Evolutionary conservation across 35 echinoderm and acorn worm genomes (phyloP).

Genomic region (Acanthaster planci): DNA sequence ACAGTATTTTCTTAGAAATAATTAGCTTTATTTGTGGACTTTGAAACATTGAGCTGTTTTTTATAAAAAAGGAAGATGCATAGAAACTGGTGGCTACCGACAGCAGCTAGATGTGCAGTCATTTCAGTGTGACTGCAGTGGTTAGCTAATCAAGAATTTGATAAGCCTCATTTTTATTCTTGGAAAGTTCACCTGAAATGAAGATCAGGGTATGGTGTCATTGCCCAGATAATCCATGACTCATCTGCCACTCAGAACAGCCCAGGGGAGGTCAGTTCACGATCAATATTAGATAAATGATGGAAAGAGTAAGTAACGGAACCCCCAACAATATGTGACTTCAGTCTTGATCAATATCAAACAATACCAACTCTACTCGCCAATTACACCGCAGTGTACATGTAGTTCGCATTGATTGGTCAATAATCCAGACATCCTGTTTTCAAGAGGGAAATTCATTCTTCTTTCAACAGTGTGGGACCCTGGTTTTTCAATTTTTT

Average conservation of each 20-base stretch:
- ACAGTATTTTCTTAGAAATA: no score
- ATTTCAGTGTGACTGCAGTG: no score
- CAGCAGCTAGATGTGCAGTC: no score
- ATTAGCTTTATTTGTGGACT: no score
- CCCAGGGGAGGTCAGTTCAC: not conserved
- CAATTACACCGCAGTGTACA: not conserved
- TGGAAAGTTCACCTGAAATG: not conserved
- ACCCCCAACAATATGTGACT: not conserved
- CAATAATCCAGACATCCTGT: conserved; percentile 3
- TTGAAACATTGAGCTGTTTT: no score
- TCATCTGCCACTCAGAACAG: not conserved
- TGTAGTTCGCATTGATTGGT: not conserved
- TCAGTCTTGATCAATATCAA: conserved; percentile 5
- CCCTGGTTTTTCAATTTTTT: not conserved
- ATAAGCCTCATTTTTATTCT: no score
- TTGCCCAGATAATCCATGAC: not conserved
- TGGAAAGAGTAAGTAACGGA: not conserved
- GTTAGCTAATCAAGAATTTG: no score
- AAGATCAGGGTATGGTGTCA: not conserved
- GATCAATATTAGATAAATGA: conserved; percentile 1
- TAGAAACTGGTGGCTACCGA: no score
- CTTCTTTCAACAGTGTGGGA: no score
- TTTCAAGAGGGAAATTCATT: not conserved
- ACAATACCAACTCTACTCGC: not conserved
- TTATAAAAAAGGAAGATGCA: no score